Evolutionary conservation across 2,888 invertebrate genomes (phyloP).

Genomic region (Serrognathus titanus): DNA sequence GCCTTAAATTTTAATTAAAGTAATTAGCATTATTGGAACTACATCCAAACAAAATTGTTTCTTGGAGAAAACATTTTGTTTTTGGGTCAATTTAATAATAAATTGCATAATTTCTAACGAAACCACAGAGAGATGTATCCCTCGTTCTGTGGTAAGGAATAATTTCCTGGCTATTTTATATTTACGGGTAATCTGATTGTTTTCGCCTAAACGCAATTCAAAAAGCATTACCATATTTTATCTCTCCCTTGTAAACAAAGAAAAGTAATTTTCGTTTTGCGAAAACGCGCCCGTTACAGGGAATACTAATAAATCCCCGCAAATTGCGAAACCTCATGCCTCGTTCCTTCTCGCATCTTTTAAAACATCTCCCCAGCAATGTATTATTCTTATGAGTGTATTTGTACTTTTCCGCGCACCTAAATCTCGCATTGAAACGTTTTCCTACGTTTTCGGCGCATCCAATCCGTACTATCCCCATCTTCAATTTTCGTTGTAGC

Average conservation of each 20-base stretch:
- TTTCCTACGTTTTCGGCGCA: slow-evolving; percentile 3
- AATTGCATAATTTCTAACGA: no score
- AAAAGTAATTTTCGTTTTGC: slow-evolving; percentile 1
- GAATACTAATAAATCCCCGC: slow-evolving; percentile 2
- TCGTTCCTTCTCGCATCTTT: not conserved
- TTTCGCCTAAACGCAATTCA: not conserved
- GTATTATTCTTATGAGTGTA: slow-evolving; percentile 12
- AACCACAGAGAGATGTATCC: no score
- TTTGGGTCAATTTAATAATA: no score
- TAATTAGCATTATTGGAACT: no score
- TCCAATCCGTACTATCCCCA: slow-evolving; percentile 13
- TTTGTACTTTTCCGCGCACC: slow-evolving; percentile 3
- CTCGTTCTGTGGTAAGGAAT: no score
- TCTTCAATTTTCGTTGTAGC: slow-evolving; percentile 10
- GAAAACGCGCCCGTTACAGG: not conserved
- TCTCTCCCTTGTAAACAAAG: not conserved
- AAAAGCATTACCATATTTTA: not conserved
- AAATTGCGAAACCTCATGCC: slow-evolving; percentile 2
- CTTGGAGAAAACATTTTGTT: no score
- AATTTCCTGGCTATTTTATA: no score
- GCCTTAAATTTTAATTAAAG: no score
- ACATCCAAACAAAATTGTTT: no score
- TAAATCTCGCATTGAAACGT: slow-evolving; percentile 4
- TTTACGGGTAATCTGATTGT: no score
- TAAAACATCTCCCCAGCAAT: slow-evolving; percentile 1